Conservation (phyloP, 2,888 invertebrate genomes). For the Sisyra nigra region DNA sequence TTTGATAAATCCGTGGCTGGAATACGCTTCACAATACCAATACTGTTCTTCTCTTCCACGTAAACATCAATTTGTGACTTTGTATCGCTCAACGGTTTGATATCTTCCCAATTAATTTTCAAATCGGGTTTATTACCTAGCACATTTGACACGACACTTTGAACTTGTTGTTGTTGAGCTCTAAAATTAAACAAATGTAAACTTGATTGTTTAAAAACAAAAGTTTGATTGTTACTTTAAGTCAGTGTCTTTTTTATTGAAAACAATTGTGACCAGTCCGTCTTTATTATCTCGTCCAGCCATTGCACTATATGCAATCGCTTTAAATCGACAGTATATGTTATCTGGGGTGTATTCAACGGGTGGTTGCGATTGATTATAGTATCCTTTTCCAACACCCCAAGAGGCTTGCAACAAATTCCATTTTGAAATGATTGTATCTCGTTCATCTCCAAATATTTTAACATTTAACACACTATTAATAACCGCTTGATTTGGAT, state of each 20-base stretch:
- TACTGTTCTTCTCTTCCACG: slow-evolving; percentile 44
- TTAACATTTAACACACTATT: slow-evolving; percentile 62
- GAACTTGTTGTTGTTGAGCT: slow-evolving; percentile 50
- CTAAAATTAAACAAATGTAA: slow-evolving; percentile 25
- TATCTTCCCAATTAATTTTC: slow-evolving; percentile 56
- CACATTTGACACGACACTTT: slow-evolving; percentile 45
- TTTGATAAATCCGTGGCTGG: slow-evolving; percentile 54
- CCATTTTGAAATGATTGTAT: slow-evolving; percentile 84
- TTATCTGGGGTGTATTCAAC: slow-evolving; percentile 78
- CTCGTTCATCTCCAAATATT: slow-evolving; percentile 89
- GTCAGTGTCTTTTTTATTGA: slow-evolving; percentile 69
- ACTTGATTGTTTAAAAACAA: background rate
- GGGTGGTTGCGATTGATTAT: slow-evolving; percentile 57
- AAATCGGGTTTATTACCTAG: slow-evolving; percentile 78
- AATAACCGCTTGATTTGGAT: slow-evolving; percentile 51
- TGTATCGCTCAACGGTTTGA: slow-evolving; percentile 62
- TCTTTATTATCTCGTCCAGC: slow-evolving; percentile 80
- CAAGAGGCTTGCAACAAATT: slow-evolving; percentile 85
- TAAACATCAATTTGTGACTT: slow-evolving; percentile 60
- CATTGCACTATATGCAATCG: slow-evolving; percentile 81
- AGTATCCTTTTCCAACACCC: slow-evolving; percentile 75
- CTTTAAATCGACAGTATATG: slow-evolving; percentile 85
- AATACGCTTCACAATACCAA: slow-evolving; percentile 45
- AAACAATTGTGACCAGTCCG: slow-evolving; percentile 72
- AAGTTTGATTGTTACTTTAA: slow-evolving; percentile 39